These are phyloP conservation scores for Drosophila carrolli DNA, from an alignment of 1,140 invertebrate genomes.

Conservation along the genomic window DNA sequence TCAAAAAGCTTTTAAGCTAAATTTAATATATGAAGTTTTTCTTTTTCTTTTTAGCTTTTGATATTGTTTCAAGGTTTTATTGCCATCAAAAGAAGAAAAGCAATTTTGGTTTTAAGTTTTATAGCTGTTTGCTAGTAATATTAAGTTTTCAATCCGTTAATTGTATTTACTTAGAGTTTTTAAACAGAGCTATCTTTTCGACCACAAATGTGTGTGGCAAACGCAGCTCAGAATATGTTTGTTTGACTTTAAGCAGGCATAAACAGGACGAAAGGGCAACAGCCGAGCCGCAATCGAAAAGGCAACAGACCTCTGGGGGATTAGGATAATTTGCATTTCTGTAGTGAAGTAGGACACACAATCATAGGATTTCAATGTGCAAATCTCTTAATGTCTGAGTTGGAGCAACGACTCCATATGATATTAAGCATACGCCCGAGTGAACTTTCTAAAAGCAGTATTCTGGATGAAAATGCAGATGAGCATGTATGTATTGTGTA, in stretches of 20 bases:
- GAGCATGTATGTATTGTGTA: not conserved
- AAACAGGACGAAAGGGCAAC: constrained; percentile 18
- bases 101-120: too few relatives aligned
- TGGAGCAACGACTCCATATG: not conserved
- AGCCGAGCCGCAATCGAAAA: constrained; percentile 27
- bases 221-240: constrained; percentile 32
- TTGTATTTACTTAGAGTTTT: not conserved
- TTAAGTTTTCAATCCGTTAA: too few relatives aligned
- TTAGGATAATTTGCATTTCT: constrained; percentile 43
- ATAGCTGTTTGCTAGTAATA: not conserved
- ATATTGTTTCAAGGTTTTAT: not conserved
- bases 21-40: not conserved
- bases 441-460: not conserved
- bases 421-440: not conserved
- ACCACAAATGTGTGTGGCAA: constrained; percentile 3
- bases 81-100: not conserved
- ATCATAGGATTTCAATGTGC: constrained; percentile 4
- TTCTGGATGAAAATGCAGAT: not conserved
- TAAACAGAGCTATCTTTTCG: not conserved
- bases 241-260: constrained; percentile 46
- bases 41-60: too few relatives aligned
- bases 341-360: constrained; percentile 2
- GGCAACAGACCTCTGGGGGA: constrained; percentile 25
- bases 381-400: constrained; percentile 11
- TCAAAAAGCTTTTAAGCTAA: not conserved